Evolutionary conservation across 1,140 invertebrate species (phyloP), one percentile per base, ranked within the genome.

Genomic region (Eufriesea mexicana): DNA sequence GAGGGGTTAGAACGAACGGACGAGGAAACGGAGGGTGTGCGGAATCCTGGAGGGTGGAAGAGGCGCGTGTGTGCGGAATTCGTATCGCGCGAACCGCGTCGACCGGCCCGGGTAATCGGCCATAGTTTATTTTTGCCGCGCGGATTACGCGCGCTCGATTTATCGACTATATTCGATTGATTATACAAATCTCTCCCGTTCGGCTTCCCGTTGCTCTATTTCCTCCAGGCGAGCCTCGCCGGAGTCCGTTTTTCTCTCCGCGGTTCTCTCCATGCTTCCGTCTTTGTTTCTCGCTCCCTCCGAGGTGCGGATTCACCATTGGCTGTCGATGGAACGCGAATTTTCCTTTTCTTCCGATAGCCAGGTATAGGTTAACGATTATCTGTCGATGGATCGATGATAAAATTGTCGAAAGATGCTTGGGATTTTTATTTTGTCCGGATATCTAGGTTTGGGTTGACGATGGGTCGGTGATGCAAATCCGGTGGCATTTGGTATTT

Each of bases 81-180:
- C 72, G 72, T 80, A 87, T 80, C 82, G 75, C 74, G 47, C 54
- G 64, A 77, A 51, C 61, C 72, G 71, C 70, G 70, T 81, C 80
- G 73, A 78, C 84, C 51, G 23, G 14, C 42, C 72, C 62, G 70
- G 73, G 80, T 86, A 88, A 87, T 87, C 86, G 87, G 54, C 71
- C 64, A 85, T 83, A 83, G 85, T 87, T 89, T 91, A 89, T 89
- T 91, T 89, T 91, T 89, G 64, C 74, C 78, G 87, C 84, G 78
- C 35, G 86, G 85, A 90, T 89, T 90, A 87, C 85, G 66, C 76
- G 68, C 86, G 79, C 77, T 85, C 90, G 88, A 92, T 91, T 91
- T 91, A 91, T 91, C 90, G 89, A 88, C 82, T 83, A 85, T 49
- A 59, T 80, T 79, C 85, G 79, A 88, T 88, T 82, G 83, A 90